These are phyloP conservation scores for Mycteria americana DNA, from an alignment of 2,797 vertebrate species.

Conservation along the genomic window DNA sequence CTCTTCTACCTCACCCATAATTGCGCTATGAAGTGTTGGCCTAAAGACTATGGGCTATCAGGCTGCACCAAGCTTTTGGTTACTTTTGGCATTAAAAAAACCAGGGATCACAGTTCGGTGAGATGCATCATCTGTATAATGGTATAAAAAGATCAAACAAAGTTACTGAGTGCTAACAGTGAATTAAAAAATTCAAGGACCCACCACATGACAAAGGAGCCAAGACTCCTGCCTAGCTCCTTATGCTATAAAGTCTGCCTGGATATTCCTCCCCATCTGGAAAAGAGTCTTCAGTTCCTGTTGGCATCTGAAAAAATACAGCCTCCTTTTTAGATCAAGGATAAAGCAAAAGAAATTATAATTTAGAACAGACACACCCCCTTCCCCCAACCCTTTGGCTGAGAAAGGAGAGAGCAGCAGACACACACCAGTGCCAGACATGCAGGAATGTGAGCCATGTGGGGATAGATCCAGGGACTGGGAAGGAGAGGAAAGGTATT, in stretches of 20 bases:
- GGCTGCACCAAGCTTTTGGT: neutral
- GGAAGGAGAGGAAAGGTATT: neutral
- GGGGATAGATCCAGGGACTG: neutral
- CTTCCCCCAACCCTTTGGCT: neutral
- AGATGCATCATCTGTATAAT: neutral
- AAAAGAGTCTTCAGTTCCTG: neutral
- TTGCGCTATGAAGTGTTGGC: rapidly evolving
- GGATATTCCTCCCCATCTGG: neutral
- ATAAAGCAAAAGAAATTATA: neutral
- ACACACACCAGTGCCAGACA: neutral
- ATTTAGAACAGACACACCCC: neutral
- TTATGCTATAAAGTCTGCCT: neutral
- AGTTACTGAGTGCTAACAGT: neutral
- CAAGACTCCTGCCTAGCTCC: neutral
- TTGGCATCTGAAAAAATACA: neutral
- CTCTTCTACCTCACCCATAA: neutral
- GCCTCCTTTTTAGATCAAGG: neutral
- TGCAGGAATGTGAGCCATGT: neutral
- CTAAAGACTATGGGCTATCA: neutral
- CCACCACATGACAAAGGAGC: neutral
- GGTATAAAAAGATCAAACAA: neutral
- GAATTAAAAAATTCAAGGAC: neutral
- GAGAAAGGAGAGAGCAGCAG: neutral
- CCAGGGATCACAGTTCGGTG: neutral
- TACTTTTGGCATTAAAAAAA: neutral